Base-by-base conservation (phyloP, 2,797 vertebrate species). In the Scarus forsteni region DNA sequence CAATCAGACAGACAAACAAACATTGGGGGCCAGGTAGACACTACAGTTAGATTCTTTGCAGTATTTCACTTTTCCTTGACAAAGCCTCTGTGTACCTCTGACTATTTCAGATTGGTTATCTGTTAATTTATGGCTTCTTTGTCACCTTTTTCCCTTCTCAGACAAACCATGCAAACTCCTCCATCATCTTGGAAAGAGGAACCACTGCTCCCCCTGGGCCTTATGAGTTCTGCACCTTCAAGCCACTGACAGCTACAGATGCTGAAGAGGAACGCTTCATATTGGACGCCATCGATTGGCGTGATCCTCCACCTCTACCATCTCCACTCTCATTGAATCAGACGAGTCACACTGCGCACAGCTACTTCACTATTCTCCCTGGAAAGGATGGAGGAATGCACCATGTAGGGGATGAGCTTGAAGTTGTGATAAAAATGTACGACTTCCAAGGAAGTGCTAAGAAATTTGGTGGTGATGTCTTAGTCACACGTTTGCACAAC, bases 391-490 rank as follows among this genome's bases (percentile, higher is more conserved):
- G 53, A 0, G 49, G 63, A 18, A 15, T 70, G 52, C 77, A 81
- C 77, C 65, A 19, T 0, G 45, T 72, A 9, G 82, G 84, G 9
- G 75, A 85, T 52, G 46, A 51, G 43, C 56, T 88, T 59, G 58
- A 75, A 8, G 70, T 81, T 19, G 13, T 58, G 2, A 66, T 88
- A 16, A 8, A 55, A 7, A 72, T 80, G 1, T 44, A 35, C 9
- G 72, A 86, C 48, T 84, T 73, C 52, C 6, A 35, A 11, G 79
- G 79, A 0, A 16, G 4, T 34, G 59, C 67, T 8, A 88, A 83
- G 59, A 74, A 11, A 12, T 58, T 12, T 34, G 86, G 86, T 8
- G 86, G 81, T 15, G 85, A 87, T 10, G 7, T 87, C 19, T 27
- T 87, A 45, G 1, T 83, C 0, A 60, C 81, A 8, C 11, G 53